Conservation (phyloP, 2,113 vertebrate species). For the Rhea americana region DNA sequence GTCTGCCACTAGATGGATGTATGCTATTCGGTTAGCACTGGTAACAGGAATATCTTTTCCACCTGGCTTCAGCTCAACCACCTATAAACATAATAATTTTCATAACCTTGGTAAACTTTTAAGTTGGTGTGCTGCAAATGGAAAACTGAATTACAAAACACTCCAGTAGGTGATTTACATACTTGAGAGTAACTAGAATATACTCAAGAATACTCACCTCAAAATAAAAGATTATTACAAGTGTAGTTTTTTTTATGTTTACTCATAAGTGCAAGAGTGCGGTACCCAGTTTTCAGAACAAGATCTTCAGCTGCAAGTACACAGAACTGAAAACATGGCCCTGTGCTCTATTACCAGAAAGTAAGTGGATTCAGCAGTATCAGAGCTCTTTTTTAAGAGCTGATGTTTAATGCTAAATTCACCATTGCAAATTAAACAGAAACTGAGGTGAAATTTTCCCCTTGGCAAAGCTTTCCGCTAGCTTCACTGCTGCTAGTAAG, state of each 20-base stretch:
- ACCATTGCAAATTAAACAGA: not conserved
- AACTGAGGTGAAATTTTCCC: not conserved
- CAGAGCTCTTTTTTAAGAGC: not conserved
- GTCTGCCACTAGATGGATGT: slow-evolving; percentile 95
- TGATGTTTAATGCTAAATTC: not conserved
- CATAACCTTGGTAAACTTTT: not conserved
- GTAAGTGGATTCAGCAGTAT: not conserved
- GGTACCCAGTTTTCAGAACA: not conserved
- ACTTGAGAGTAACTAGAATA: not conserved
- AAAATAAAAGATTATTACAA: not conserved
- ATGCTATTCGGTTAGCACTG: slow-evolving; percentile 92
- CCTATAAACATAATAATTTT: slow-evolving; percentile 73
- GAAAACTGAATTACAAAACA: not conserved
- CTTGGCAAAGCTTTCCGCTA: fast-evolving
- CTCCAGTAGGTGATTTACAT: not conserved
- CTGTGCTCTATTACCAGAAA: not conserved
- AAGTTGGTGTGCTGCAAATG: fast-evolving
- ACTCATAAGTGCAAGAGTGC: not conserved
- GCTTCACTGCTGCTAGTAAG: not conserved
- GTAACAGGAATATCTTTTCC: slow-evolving; percentile 97
- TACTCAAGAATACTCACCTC: not conserved
- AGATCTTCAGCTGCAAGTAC: not conserved
- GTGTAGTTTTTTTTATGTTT: not conserved
- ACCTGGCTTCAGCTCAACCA: slow-evolving; percentile 91
- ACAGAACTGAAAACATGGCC: not conserved